Conservation (phyloP, 2,797 vertebrate genomes). For the Scolopax rusticola region DNA sequence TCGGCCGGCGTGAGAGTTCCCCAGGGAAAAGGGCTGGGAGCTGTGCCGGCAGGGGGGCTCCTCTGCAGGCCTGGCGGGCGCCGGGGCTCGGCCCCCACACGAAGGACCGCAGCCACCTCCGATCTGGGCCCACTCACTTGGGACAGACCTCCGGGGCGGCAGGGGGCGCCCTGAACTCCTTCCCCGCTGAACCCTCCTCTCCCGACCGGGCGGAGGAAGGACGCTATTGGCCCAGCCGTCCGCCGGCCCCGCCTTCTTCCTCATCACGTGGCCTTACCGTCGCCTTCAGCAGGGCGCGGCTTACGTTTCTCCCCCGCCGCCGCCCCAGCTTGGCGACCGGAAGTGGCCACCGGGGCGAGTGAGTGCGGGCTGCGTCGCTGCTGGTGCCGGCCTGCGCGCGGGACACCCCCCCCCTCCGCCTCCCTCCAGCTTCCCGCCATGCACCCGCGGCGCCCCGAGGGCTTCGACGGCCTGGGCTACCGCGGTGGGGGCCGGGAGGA, state of each 20-base stretch:
- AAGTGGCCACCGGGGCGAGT: rapidly evolving
- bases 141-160: rapidly evolving
- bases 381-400: too few relatives aligned
- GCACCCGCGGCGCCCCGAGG: conserved; percentile 91
- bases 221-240: neutral
- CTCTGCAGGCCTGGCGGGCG: rapidly evolving
- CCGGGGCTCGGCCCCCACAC: rapidly evolving
- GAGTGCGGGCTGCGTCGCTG: rapidly evolving
- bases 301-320: rapidly evolving
- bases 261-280: rapidly evolving
- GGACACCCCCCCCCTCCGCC: neutral
- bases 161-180: neutral
- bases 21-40: neutral
- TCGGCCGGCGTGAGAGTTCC: too few relatives aligned
- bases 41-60: rapidly evolving
- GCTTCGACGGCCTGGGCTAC: conserved; percentile 91
- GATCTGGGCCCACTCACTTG: rapidly evolving
- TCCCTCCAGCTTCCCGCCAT: conserved; percentile 64
- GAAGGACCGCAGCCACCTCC: rapidly evolving
- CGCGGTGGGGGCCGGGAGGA: conserved; percentile 83
- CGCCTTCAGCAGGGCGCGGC: neutral
- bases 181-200: neutral
- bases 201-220: neutral
- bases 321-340: neutral
- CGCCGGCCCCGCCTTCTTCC: neutral